Base-by-base conservation (phyloP, 2,888 invertebrate genomes). In the Malachius bipustulatus region DNA sequence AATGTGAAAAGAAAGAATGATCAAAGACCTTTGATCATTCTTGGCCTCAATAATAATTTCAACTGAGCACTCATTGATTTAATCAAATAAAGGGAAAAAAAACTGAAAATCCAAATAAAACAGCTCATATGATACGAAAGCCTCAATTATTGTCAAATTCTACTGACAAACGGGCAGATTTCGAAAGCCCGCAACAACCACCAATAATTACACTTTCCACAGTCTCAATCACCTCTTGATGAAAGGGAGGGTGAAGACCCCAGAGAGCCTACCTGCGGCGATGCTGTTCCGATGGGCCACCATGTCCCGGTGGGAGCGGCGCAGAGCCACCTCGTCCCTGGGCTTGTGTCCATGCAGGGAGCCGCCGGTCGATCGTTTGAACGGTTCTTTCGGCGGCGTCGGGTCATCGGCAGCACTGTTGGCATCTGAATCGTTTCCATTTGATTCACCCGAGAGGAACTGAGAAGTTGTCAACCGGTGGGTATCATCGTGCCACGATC, bases 351-450 rank as follows among this genome's bases (percentile, higher is more conserved):
- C 57, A 35, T 59, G 57, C 16, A 60, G 46, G 37, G 58, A 59
- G 4, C 57, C 54, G 4, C 48, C 45, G 2, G 50, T 44, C 3
- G 51, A 42, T 34, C 54, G 40, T 37, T 51, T 54, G 31, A 56
- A 54, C 1, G 51, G 47, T 33, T 52, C 52, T 9, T 32, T 34
- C 24, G 32, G 37, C 16, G 37, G 37, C 11, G 15, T 31, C n/a
- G 9, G 10, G 40, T 76, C 83, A 48, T 82, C 82, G 30, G 68
- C 68, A 43, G 84, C 84, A 32, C 77, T 82, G 39, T 39, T 39
- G 4, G 35, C 38, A 51, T 87, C 85, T 0, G 85, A 85, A 57
- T 84, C 84, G 50, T 75, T 76, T 14, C 73, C 76, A 11, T 78
- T 80, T 0, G 83, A 83, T 48, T 70, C 69, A 2, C 60, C 62